Base-by-base conservation (phyloP, 2,888 invertebrate species). In the Dryocosmus kuriphilus region DNA sequence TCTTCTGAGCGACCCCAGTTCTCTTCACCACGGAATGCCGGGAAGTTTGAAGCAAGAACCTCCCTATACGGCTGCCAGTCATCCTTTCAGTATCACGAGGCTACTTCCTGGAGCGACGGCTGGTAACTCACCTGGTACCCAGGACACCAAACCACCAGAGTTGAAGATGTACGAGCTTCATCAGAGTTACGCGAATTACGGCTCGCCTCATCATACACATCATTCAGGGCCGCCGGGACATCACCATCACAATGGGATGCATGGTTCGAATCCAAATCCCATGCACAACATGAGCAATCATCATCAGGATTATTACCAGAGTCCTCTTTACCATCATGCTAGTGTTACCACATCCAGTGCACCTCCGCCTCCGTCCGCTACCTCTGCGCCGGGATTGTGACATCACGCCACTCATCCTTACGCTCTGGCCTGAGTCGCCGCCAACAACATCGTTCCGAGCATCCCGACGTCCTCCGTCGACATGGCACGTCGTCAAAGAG, bases 41-140 rank as follows among this genome's bases (percentile, higher is more conserved):
- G 94, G 94, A 84, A 96, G 96, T 88, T 92, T 97, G 86, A 97
- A 97, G 90, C 96, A 96, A 90, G 96, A 96, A 91, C 95, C 95
- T 75, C 93, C 95, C 60, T 96, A 96, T 90, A 96, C 97, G 79
- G 96, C 96, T 22, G 95, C 96, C 84, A 96, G 94, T 91, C 98
- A 98, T 91, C 98, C 98, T 32, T 98, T 98, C 93, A 97, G 97
- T 91, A 98, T 98, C 92, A 98, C 97, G 88, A 95, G 98, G 92
- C 94, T 98, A 90, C 94, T 98, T 89, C 98, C 98, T 76, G 94
- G 95, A n/a, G 97, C 97, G 91, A 95, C 96, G 84, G 97, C 97
- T 92, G 94, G 88, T 0, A 87, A 88, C 4, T 90, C 91, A 0
- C 90, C 91, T 0, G 89, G 89, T 8, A 84, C 86, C 1, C 90